Evolutionary conservation across 2,113 vertebrate species (phyloP).

Genomic region (Odocoileus virginianus): DNA sequence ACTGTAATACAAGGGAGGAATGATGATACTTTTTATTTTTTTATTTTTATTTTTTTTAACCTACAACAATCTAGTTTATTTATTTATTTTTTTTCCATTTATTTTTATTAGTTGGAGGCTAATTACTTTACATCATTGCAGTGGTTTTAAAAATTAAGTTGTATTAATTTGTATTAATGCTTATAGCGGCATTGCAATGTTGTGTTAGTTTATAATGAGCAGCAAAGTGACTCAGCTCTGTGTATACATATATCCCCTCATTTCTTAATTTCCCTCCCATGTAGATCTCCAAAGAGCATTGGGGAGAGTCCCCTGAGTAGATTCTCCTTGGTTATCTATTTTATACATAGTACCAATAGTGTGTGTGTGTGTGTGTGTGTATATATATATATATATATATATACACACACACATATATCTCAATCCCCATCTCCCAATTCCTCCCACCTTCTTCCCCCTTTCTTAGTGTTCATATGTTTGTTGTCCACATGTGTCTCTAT

Average conservation of each 20-base stretch:
- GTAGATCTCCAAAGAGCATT: background rate
- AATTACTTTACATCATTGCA: too few species aligned
- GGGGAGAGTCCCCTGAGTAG: background rate
- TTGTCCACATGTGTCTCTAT: background rate
- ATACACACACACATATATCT: too few species aligned
- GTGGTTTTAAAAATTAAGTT: too few species aligned
- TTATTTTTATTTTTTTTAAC: too few species aligned
- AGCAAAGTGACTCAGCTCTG: background rate
- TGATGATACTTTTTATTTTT: background rate
- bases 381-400: too few species aligned
- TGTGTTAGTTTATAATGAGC: background rate
- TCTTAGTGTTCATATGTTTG: rapidly evolving
- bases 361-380: background rate
- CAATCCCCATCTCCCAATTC: background rate
- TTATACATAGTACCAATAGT: rapidly evolving
- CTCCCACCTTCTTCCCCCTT: background rate
- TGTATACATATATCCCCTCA: background rate
- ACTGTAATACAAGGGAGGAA: rapidly evolving
- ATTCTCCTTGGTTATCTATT: rapidly evolving
- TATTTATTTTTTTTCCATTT: too few species aligned
- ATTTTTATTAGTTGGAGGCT: too few species aligned
- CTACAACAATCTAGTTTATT: too few species aligned
- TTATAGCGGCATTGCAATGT: rapidly evolving
- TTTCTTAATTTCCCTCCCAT: background rate
- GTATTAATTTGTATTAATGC: background rate